Base-by-base conservation (phyloP, 2,113 vertebrate genomes). In the Sylvilagus bachmani region DNA sequence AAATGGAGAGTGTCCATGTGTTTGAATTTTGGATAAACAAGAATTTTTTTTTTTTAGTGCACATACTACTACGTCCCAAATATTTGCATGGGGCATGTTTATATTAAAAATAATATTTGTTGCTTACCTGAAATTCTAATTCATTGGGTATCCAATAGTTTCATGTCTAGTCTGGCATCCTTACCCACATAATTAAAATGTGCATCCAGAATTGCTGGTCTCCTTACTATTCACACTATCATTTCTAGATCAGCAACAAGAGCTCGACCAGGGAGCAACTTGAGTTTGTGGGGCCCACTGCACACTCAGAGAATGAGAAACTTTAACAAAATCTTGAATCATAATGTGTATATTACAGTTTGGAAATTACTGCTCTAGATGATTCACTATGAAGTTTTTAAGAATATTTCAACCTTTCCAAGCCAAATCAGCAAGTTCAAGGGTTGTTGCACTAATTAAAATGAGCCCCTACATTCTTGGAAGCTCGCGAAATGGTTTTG, bases 371-470 rank as follows among this genome's bases (percentile, higher is more conserved):
- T 78, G 12, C n/a, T 61, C 51, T 84, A 36, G 17, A 67, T 89
- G 83, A 95, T n/a, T 79, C 66, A 78, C 53, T 21, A 70, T 88
- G 93, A 70, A 93, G 21, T 94, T 96, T 84, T 51, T 17, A 93
- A 71, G 90, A 77, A 83, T 89, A 25, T 10, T 81, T 69, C 27
- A 93, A 22, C 19, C 61, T 36, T 44, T 29, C 25, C 33, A 55
- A 31, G 73, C 66, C 31, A 95, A 83, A 75, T 73, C 87, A 95
- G 81, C 73, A 96, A 64, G 66, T 58, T 14, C 38, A 85, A 44
- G 87, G 24, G 16, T 73, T 85, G 44, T 29, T 53, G 19, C 29
- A 61, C 36, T 86, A 91, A 93, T 92, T 70, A 86, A 88, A 94
- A 90, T 71, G 29, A 73, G 58, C 77, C 80, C 53, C 77, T n/a